Evolutionary conservation across 1,140 invertebrate species (phyloP).

Genomic region (Neomicropteryx cornuta): DNA sequence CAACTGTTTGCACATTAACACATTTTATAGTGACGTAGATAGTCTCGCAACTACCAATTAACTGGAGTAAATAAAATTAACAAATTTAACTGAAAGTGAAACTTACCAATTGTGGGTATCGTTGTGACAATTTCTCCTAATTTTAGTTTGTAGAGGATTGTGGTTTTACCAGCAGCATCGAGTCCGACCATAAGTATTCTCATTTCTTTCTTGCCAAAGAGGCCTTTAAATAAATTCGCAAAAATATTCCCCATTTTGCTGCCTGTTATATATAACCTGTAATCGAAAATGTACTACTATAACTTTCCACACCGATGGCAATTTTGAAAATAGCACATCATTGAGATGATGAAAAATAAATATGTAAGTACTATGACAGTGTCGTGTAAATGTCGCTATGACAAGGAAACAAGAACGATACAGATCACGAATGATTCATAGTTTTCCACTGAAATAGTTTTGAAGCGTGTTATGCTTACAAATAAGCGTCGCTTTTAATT

Average conservation of each 20-base stretch:
- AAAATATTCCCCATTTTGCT: constrained; percentile 75
- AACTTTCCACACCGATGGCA: constrained; percentile 4
- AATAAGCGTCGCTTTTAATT: no score
- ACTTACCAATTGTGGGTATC: constrained; percentile 97
- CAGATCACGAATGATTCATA: not conserved
- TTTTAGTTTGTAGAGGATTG: constrained; percentile 99
- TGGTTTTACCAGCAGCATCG: constrained; percentile 99
- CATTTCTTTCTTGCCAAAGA: constrained; percentile 98
- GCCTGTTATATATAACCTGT: constrained; percentile 40
- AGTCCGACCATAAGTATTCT: constrained; percentile 96
- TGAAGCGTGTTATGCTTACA: no score
- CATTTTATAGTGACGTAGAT: no score
- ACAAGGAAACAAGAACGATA: constrained; percentile 4
- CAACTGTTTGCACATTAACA: no score
- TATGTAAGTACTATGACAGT: constrained; percentile 7
- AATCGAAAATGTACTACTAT: constrained; percentile 18
- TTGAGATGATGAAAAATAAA: constrained; percentile 7
- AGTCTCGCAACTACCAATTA: no score
- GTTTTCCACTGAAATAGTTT: no score
- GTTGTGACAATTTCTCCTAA: constrained; percentile 99
- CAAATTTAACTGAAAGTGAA: no score
- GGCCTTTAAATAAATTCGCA: constrained; percentile 84
- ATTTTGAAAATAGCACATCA: constrained; percentile 11
- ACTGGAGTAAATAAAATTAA: no score
- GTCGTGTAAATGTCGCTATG: constrained; percentile 5